These are phyloP conservation scores for Acronicta aceris DNA, from an alignment of 2,888 invertebrate species.

Conservation along the genomic window DNA sequence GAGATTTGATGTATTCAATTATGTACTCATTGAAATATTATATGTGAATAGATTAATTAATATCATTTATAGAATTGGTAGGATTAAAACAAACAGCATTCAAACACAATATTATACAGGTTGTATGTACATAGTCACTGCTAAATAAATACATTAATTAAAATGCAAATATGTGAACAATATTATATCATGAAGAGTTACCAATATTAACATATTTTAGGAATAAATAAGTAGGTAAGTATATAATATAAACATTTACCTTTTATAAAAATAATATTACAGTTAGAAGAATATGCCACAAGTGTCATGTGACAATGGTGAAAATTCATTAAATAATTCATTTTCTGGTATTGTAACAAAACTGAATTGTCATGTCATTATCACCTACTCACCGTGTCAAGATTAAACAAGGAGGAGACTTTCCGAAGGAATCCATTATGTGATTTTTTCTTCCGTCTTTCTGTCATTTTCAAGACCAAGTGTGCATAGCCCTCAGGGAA, in stretches of 20 bases:
- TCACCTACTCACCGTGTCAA: conserved; percentile 93
- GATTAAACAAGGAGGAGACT: conserved; percentile 96
- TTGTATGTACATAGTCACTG: conserved; percentile 25
- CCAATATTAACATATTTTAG: conserved; percentile 37
- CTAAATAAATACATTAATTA: conserved; percentile 29
- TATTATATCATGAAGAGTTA: conserved; percentile 3
- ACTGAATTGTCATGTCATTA: conserved; percentile 54
- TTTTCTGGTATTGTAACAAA: conserved; percentile 33
- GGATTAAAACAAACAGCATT: conserved; percentile 31
- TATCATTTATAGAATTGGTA: conserved; percentile 28
- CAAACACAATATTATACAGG: conserved; percentile 25
- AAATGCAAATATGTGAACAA: conserved; percentile 11
- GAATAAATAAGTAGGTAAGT: not conserved
- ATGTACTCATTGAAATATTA: conserved; percentile 15
- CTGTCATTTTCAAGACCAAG: conserved; percentile 86
- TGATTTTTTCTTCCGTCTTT: conserved; percentile 89
- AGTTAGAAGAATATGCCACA: conserved; percentile 23
- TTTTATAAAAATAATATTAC: not conserved
- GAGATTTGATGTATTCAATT: not conserved
- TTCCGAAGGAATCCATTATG: conserved; percentile 95
- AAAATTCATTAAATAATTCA: conserved; percentile 49
- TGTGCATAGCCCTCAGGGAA: conserved; percentile 83
- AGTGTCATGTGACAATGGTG: conserved; percentile 52
- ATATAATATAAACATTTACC: not conserved
- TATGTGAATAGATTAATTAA: conserved; percentile 22